A percentile compares a stretch with the other conserved stretches of the same genome.
phyloP scores from a whole-genome alignment of 92 coral and sea anemone species.

The Metridium senile region DNA sequence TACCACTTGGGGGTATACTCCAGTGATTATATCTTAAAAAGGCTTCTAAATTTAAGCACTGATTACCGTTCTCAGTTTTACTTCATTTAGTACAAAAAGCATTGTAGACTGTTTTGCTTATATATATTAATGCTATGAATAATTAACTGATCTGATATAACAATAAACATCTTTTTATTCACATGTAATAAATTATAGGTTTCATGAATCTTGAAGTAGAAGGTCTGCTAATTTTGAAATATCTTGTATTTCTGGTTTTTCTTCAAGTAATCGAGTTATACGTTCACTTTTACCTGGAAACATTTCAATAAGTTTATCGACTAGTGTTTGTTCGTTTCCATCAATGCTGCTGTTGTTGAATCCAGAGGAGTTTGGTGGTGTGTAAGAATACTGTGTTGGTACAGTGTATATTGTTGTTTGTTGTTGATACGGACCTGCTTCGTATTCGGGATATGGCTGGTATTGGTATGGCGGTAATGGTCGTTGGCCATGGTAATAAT shows the following conservation, averaged over 20 bases:
- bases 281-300: not conserved
- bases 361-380: not conserved
- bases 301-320: not conserved
- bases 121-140: too few species aligned
- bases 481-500: not conserved
- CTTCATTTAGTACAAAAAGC: too few species aligned
- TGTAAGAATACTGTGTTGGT: slow-evolving; percentile 8
- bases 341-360: slow-evolving; percentile 15
- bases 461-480: not conserved
- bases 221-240: not conserved
- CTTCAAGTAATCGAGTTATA: not conserved
- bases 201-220: not conserved
- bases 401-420: not conserved
- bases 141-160: too few species aligned
- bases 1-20: too few species aligned
- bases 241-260: not conserved
- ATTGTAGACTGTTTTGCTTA: too few species aligned
- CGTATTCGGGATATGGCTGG: not conserved
- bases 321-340: not conserved
- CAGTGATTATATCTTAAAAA: too few species aligned
- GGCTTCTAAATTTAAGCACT: too few species aligned
- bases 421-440: not conserved
- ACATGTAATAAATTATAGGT: too few species aligned
- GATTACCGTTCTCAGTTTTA: too few species aligned
- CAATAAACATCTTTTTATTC: too few species aligned